phyloP scores from a whole-genome alignment of 2,888 invertebrate species.

The Dioctria rufipes region DNA sequence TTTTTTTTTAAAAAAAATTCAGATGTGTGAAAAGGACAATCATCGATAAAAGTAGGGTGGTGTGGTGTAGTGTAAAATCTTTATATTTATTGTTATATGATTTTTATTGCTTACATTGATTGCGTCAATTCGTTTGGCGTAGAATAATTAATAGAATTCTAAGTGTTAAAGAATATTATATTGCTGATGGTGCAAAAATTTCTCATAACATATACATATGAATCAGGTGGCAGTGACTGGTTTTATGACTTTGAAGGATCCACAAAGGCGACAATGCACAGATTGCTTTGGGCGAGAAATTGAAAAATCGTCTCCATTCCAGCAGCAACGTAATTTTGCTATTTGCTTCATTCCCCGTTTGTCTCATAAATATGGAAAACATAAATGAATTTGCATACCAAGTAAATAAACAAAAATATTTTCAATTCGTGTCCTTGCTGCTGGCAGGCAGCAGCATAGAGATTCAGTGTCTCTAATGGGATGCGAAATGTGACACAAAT shows the following conservation, averaged over 20 bases:
- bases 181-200: not conserved
- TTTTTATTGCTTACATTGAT: no score
- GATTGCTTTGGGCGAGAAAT: constrained; percentile 15
- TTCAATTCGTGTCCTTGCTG: constrained; percentile 17
- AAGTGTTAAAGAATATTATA: not conserved
- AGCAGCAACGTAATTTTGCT: constrained; percentile 4
- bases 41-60: no score
- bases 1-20: not conserved
- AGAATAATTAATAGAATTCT: not conserved
- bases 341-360: constrained; percentile 32
- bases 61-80: not conserved
- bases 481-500: not conserved
- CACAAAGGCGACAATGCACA: constrained; percentile 31
- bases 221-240: constrained; percentile 6
- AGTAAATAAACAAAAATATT: constrained; percentile 51
- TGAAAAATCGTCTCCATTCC: constrained; percentile 2
- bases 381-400: constrained; percentile 43
- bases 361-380: constrained; percentile 45
- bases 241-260: constrained; percentile 15
- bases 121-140: no score
- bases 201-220: not conserved
- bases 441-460: not conserved
- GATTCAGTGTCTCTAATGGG: not conserved
- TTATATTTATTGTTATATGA: not conserved
- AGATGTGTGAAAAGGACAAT: no score